These are phyloP conservation scores for Sthenelais limicola DNA, from an alignment of 2,888 invertebrate species.

Conservation along the genomic window DNA sequence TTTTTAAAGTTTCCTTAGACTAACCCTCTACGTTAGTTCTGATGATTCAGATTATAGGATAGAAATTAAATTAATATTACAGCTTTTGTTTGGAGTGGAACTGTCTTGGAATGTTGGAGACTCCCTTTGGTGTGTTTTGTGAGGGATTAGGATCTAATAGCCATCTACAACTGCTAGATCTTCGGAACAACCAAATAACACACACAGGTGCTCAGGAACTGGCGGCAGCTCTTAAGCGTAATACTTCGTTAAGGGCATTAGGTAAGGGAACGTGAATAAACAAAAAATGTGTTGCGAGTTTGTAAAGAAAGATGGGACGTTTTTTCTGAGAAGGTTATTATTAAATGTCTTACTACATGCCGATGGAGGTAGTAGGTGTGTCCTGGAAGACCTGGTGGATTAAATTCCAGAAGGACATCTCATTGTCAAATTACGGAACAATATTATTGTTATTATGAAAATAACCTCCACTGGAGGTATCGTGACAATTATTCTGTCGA, in stretches of 20 bases:
- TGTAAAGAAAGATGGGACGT: no score
- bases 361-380: no score
- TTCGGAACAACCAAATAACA: conserved; percentile 72
- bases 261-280: no score
- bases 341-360: no score
- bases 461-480: no score
- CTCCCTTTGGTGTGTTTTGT: conserved; percentile 70
- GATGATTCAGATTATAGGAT: background rate
- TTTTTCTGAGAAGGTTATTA: no score
- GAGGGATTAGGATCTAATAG: conserved; percentile 68
- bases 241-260: conserved; percentile 63
- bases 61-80: conserved; percentile 48
- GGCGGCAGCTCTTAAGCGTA: conserved; percentile 65
- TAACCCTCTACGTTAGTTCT: background rate
- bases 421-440: no score
- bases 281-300: no score
- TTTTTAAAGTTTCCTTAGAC: background rate
- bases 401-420: no score
- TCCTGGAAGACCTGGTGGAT: no score
- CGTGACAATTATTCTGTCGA: no score
- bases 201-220: conserved; percentile 69
- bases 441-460: no score
- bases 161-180: conserved; percentile 65
- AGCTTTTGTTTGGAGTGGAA: conserved; percentile 72
- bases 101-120: conserved; percentile 70